phyloP scores from a whole-genome alignment of 2,888 invertebrate genomes.

The Calameuta pallipes region DNA sequence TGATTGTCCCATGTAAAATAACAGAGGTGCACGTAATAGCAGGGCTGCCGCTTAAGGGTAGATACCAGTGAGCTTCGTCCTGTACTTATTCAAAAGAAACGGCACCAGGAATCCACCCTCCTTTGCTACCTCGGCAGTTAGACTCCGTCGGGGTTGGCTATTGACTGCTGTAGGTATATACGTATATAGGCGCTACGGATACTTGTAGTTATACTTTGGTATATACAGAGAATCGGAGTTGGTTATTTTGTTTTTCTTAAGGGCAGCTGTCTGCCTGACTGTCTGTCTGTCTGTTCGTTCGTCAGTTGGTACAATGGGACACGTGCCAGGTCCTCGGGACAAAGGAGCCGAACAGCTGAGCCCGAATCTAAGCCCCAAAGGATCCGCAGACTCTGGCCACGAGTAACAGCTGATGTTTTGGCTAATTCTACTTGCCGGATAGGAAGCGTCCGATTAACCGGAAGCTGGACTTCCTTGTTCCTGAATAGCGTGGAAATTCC shows the following conservation, averaged over 20 bases:
- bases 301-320: constrained; percentile 42
- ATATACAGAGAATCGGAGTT: not conserved
- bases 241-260: constrained; percentile 3
- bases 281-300: constrained; percentile 29
- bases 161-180: not conserved
- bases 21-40: not conserved
- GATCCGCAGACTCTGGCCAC: not conserved
- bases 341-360: constrained; percentile 12
- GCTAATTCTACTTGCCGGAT: not conserved
- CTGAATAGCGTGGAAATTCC: not conserved
- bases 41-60: not conserved
- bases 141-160: not conserved
- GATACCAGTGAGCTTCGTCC: not conserved
- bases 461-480: not conserved
- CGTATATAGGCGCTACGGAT: not conserved
- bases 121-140: not conserved
- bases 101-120: not conserved
- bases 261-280: constrained; percentile 15
- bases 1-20: not conserved
- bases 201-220: not conserved
- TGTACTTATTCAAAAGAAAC: not conserved
- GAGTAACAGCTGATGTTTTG: constrained; percentile 4
- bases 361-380: constrained; percentile 9
- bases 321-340: constrained; percentile 30
- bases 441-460: not conserved